phyloP scores from a whole-genome alignment of 2,888 invertebrate genomes.

The Melanostoma mellinum region DNA sequence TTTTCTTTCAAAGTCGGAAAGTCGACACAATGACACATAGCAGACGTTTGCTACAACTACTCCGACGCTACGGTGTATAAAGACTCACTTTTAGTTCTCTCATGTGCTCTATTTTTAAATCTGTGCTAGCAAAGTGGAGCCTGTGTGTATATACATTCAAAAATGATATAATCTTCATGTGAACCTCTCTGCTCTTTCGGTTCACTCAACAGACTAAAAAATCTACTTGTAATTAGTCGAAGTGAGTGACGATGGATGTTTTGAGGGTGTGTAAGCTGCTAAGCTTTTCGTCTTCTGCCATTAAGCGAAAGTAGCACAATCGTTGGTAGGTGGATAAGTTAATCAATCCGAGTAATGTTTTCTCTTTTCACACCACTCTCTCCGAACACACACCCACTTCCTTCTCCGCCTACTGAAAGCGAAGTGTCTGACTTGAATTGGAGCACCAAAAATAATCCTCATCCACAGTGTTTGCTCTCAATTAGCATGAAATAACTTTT shows the following conservation, averaged over 20 bases:
- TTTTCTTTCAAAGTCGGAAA: too few relatives aligned
- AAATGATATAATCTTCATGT: neutral
- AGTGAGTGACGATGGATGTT: neutral
- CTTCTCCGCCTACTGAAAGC: neutral
- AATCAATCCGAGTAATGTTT: constrained; percentile 2
- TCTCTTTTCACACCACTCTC: neutral
- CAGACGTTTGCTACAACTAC: too few relatives aligned
- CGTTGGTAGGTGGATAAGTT: neutral
- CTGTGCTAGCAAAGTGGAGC: too few relatives aligned
- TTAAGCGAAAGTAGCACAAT: neutral
- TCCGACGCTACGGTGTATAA: too few relatives aligned
- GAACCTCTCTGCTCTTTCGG: neutral
- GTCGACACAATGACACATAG: too few relatives aligned
- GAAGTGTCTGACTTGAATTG: neutral
- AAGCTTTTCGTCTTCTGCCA: neutral
- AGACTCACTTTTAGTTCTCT: too few relatives aligned
- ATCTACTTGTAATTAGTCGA: neutral
- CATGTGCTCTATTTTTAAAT: too few relatives aligned
- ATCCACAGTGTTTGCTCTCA: constrained; percentile 7
- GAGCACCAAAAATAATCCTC: constrained; percentile 4
- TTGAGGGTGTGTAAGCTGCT: neutral
- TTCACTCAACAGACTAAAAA: neutral
- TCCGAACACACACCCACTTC: neutral
- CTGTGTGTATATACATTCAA: too few relatives aligned
- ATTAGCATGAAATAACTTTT: constrained; percentile 5